A percentile compares a stretch with the other conserved stretches of the same genome.
phyloP scores from a whole-genome alignment of 2,797 vertebrate species.

The Arctocebus calabarensis region DNA sequence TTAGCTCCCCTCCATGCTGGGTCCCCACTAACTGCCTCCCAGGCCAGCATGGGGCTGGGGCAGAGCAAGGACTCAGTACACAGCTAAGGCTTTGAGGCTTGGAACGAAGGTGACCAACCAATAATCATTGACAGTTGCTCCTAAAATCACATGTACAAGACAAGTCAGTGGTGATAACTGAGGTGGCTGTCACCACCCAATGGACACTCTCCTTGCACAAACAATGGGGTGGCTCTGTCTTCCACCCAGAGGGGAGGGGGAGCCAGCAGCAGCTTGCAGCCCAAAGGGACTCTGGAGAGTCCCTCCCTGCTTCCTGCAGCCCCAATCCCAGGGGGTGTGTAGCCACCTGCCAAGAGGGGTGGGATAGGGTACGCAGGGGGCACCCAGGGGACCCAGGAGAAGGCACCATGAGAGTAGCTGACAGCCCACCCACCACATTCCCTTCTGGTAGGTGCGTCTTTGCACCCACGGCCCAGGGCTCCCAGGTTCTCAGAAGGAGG shows the following conservation, averaged over 20 bases:
- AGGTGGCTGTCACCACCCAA: neutral
- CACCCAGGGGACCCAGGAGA: neutral
- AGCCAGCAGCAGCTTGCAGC: neutral
- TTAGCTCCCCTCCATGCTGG: neutral
- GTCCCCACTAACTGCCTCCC: neutral
- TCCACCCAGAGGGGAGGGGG: neutral
- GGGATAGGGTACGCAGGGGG: neutral
- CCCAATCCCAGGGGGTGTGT: neutral
- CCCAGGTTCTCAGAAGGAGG: too few species aligned
- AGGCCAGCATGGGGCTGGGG: neutral
- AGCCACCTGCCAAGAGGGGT: neutral
- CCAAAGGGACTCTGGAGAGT: neutral
- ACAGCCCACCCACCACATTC: rapidly evolving
- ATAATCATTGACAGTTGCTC: rapidly evolving
- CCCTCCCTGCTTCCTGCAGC: neutral
- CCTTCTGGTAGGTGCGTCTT: neutral
- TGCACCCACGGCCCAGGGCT: neutral
- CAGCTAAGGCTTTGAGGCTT: neutral
- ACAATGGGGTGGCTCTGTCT: neutral
- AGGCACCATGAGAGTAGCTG: neutral
- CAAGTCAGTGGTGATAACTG: neutral
- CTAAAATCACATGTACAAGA: neutral
- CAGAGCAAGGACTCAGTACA: neutral
- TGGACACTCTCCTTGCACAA: neutral
- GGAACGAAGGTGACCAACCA: neutral